phyloP scores from a whole-genome alignment of 2,113 vertebrate species.

The Callopanchax toddi region DNA sequence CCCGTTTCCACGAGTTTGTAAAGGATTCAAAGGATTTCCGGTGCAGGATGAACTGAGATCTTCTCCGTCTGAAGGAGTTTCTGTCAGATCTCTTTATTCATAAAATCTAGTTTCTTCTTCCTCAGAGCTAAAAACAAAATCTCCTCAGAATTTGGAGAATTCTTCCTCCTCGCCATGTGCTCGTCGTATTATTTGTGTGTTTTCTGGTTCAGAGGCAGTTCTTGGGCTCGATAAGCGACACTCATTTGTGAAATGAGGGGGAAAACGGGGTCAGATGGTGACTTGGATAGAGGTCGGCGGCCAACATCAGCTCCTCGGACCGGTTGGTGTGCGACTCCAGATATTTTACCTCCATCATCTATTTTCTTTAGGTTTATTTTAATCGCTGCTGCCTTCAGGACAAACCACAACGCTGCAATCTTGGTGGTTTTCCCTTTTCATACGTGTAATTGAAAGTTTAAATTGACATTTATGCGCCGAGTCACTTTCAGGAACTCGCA shows the following conservation, averaged over 20 bases:
- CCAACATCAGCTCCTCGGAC: conserved; percentile 10
- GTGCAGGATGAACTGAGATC: background rate
- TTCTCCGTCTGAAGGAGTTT: background rate
- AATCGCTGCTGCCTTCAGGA: conserved; percentile 35
- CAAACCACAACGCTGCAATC: conserved; percentile 50
- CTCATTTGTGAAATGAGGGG: conserved; percentile 57
- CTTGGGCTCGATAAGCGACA: conserved; percentile 51
- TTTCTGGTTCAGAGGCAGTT: conserved; percentile 60
- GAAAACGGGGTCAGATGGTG: conserved; percentile 63
- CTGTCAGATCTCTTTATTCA: conserved; percentile 3
- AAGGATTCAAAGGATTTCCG: background rate
- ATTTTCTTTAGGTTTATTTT: conserved; percentile 63
- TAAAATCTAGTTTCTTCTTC: conserved; percentile 8
- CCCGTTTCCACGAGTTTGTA: background rate
- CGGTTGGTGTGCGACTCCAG: conserved; percentile 6
- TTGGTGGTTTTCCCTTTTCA: conserved; percentile 35
- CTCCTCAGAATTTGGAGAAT: background rate
- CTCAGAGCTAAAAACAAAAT: conserved; percentile 22
- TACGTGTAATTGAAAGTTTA: conserved; percentile 50
- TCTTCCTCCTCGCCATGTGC: background rate
- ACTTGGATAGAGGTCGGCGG: conserved; percentile 52
- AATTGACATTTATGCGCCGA: conserved; percentile 39
- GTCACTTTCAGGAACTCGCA: conserved; percentile 17
- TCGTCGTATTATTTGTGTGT: conserved; percentile 35
- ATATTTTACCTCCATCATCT: conserved; percentile 36